Percentiles rank a stretch among this genome's conserved stretches.
Conservation (phyloP, 2,113 vertebrate species). For the Mobula hypostoma region DNA sequence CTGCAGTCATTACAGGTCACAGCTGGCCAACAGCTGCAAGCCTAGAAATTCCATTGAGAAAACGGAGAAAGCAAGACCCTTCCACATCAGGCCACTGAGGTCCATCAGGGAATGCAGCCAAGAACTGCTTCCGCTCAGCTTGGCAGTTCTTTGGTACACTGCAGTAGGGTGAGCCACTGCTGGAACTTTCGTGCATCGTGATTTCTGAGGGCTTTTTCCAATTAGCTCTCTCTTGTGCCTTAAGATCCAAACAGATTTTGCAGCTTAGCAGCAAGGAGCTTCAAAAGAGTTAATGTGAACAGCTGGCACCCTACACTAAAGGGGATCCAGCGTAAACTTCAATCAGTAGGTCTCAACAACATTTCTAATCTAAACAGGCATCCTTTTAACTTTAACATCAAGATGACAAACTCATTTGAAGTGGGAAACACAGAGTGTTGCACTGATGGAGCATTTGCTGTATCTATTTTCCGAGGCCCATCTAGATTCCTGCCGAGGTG, state of each 20-base stretch:
- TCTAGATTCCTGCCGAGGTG: background rate
- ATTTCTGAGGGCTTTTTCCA: background rate
- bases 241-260: background rate
- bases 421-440: background rate
- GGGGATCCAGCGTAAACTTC: background rate
- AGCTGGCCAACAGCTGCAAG: background rate
- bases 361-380: no score
- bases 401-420: background rate
- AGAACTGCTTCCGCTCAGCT: background rate
- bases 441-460: background rate
- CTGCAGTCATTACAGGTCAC: background rate
- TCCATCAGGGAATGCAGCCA: background rate
- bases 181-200: background rate
- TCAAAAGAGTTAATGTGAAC: background rate
- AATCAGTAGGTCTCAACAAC: no score
- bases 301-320: background rate
- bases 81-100: background rate
- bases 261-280: background rate
- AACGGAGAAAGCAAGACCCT: constrained; percentile 22
- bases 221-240: background rate
- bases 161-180: no score
- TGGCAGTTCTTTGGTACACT: no score
- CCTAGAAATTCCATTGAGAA: background rate
- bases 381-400: background rate
- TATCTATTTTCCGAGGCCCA: background rate